phyloP scores from a whole-genome alignment of 1,140 invertebrate species.

The Formica exsecta region DNA sequence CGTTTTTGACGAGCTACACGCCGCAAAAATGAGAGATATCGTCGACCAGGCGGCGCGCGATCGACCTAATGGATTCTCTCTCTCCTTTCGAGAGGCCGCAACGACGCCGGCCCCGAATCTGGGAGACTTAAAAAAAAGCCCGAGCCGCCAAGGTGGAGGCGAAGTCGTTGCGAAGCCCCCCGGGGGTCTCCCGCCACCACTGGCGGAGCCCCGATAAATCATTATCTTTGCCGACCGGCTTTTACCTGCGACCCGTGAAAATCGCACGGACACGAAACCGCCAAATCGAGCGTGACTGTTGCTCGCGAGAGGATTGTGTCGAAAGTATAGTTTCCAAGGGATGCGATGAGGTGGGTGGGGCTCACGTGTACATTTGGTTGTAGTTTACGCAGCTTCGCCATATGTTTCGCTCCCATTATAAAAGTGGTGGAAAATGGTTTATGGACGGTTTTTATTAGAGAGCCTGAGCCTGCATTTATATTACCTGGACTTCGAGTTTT shows the following conservation, averaged over 20 bases:
- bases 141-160: slow-evolving; percentile 14
- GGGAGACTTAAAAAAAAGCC: slow-evolving; percentile 20
- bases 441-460: slow-evolving; percentile 37
- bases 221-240: slow-evolving; percentile 55
- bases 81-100: slow-evolving; percentile 34
- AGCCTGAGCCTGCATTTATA: neutral
- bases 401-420: slow-evolving; percentile 40
- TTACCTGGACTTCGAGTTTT: neutral
- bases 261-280: slow-evolving; percentile 47
- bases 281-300: slow-evolving; percentile 49
- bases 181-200: slow-evolving; percentile 15
- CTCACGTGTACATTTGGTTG: slow-evolving; percentile 1
- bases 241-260: slow-evolving; percentile 68
- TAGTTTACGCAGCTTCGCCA: slow-evolving; percentile 18
- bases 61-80: slow-evolving; percentile 57
- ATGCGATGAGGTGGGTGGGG: slow-evolving; percentile 42
- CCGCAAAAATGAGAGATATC: slow-evolving; percentile 63
- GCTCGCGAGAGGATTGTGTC: slow-evolving; percentile 43
- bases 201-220: slow-evolving; percentile 48
- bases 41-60: slow-evolving; percentile 39
- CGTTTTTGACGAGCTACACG: slow-evolving; percentile 58
- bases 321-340: slow-evolving; percentile 50
- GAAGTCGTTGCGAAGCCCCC: slow-evolving; percentile 38
- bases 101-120: slow-evolving; percentile 19
- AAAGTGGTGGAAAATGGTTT: slow-evolving; percentile 41